Percentiles rank a stretch among this genome's conserved stretches.
These are phyloP conservation scores for Hyla sarda DNA, from an alignment of 2,113 vertebrate genomes.

Conservation along the genomic window DNA sequence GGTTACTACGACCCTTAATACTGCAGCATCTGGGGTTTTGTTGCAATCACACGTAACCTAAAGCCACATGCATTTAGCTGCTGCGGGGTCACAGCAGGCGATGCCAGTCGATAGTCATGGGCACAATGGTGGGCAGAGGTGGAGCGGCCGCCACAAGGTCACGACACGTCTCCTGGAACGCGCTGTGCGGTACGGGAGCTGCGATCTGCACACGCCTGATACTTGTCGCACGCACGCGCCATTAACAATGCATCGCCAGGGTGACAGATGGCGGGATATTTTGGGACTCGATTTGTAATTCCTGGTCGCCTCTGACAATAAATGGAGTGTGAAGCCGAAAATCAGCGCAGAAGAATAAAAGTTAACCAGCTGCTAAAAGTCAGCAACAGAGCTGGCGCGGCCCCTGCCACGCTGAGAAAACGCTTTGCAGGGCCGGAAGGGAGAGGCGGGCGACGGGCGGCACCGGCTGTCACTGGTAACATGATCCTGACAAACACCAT, in stretches of 20 bases:
- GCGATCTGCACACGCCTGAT: neutral
- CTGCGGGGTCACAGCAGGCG: too few species aligned
- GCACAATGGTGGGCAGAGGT: neutral
- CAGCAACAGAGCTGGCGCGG: neutral
- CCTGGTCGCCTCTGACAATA: conserved; percentile 27
- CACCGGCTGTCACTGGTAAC: too few species aligned
- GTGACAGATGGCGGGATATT: conserved; percentile 28
- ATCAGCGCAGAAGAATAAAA: conserved; percentile 3
- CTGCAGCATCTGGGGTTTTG: too few species aligned
- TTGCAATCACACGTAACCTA: too few species aligned
- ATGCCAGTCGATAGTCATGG: too few species aligned
- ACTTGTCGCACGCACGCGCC: neutral
- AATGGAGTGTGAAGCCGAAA: conserved; percentile 37
- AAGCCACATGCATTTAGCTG: too few species aligned
- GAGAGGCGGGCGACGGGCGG: neutral
- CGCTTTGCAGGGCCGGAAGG: too few species aligned
- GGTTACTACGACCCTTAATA: too few species aligned
- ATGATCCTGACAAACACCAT: too few species aligned
- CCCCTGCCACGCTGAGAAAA: neutral
- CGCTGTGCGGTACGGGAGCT: neutral
- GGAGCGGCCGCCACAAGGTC: neutral
- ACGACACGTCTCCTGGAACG: neutral
- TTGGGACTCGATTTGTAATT: neutral
- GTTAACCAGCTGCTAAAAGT: conserved; percentile 30
- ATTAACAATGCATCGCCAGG: conserved; percentile 11